These are phyloP conservation scores for Bacillus rossius DNA, from an alignment of 1,140 invertebrate genomes.

Conservation along the genomic window DNA sequence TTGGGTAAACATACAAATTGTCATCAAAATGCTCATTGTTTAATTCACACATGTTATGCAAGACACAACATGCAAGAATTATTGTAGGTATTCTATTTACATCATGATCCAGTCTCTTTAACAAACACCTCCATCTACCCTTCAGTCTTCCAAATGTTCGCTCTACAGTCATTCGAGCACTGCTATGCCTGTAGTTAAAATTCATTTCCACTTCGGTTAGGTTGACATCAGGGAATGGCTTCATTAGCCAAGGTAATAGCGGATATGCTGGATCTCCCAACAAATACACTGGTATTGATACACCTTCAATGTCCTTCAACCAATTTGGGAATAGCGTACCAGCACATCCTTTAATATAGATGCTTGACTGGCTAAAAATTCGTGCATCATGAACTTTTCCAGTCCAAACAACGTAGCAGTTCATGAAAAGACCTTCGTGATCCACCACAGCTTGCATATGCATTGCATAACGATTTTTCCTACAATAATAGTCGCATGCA, in stretches of 20 bases:
- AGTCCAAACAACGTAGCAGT: no score
- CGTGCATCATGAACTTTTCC: no score
- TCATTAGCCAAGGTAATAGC: conserved; percentile 16
- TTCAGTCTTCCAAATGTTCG: conserved; percentile 14
- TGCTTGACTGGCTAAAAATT: no score
- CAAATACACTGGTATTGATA: conserved; percentile 11
- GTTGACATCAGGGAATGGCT: conserved; percentile 12
- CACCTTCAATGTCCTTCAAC: not conserved
- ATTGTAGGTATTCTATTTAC: not conserved
- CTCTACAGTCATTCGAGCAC: conserved; percentile 21
- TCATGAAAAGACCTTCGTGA: no score
- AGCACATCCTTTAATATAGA: no score
- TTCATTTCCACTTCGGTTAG: conserved; percentile 11
- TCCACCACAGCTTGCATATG: no score
- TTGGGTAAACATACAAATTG: no score
- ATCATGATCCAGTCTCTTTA: conserved; percentile 6
- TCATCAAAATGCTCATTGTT: conserved; percentile 3
- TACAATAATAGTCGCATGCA: no score
- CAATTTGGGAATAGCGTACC: no score
- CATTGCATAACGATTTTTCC: no score
- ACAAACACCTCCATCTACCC: conserved; percentile 13
- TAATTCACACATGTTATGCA: not conserved
- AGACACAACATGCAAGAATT: conserved; percentile 11
- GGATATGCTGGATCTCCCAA: conserved; percentile 22
- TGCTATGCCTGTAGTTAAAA: conserved; percentile 19